Percentiles rank a stretch among this genome's conserved stretches.
Evolutionary conservation across 2,113 vertebrate genomes (phyloP).

Genomic region (Catharus bicknelli): DNA sequence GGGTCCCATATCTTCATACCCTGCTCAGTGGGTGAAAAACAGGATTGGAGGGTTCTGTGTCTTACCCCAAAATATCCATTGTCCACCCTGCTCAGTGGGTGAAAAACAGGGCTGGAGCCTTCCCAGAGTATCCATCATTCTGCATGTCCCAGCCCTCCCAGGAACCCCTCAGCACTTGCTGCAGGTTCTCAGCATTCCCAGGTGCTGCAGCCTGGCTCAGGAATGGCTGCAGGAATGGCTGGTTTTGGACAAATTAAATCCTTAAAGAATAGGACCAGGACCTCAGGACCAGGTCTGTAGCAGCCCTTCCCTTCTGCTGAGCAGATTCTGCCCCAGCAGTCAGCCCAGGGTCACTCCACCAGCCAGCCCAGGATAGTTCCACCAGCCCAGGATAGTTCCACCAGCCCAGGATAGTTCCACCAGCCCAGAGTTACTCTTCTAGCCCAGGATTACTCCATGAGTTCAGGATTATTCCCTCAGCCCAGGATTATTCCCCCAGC

Average conservation of each 20-base stretch:
- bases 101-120: neutral
- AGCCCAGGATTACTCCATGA: fast-evolving
- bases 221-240: neutral
- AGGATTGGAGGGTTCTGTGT: fast-evolving
- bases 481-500: fast-evolving
- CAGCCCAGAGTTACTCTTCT: fast-evolving
- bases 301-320: neutral
- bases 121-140: neutral
- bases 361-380: neutral
- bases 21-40: neutral
- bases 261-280: neutral
- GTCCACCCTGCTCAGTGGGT: neutral
- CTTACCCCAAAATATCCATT: neutral
- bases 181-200: neutral
- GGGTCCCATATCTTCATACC: fast-evolving
- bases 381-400: fast-evolving
- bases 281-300: neutral
- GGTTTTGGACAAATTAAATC: neutral
- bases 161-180: fast-evolving
- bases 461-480: fast-evolving
- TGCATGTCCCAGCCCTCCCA: neutral
- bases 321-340: neutral
- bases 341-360: fast-evolving
- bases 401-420: neutral
- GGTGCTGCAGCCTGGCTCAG: neutral